Evolutionary conservation across 2,888 invertebrate species (phyloP).

Genomic region (Megamerina dolium): DNA sequence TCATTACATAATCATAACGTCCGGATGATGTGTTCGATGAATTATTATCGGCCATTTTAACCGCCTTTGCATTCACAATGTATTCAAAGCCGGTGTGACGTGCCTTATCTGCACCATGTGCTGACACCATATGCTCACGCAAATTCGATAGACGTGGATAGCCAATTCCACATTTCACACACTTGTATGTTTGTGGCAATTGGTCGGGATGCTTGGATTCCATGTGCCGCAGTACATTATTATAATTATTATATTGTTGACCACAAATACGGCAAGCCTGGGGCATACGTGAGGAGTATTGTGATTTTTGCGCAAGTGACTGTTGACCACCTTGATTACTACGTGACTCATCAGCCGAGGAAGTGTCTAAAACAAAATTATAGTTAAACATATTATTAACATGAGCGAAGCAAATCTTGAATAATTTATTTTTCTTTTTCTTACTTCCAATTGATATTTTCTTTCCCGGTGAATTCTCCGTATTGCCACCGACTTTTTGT

Average conservation of each 20-base stretch:
- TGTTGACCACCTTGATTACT: slow-evolving; percentile 19
- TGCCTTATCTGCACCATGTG: slow-evolving; percentile 43
- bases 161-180: slow-evolving; percentile 44
- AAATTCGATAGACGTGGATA: slow-evolving; percentile 48
- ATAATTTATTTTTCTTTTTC: background rate
- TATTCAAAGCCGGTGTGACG: slow-evolving; percentile 44
- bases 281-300: slow-evolving; percentile 45
- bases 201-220: slow-evolving; percentile 50
- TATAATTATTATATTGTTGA: slow-evolving; percentile 49
- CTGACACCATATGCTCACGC: slow-evolving; percentile 47
- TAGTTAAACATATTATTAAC: background rate
- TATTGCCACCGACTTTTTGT: slow-evolving; percentile 6
- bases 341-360: slow-evolving; percentile 38
- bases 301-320: slow-evolving; percentile 32
- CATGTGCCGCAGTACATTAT: slow-evolving; percentile 49
- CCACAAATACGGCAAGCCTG: slow-evolving; percentile 49
- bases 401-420: background rate
- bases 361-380: slow-evolving; percentile 24
- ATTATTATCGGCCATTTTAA: slow-evolving; percentile 27
- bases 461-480: slow-evolving; percentile 34
- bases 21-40: slow-evolving; percentile 39
- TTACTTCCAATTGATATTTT: slow-evolving; percentile 8
- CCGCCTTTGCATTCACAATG: slow-evolving; percentile 45
- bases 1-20: slow-evolving; percentile 48
- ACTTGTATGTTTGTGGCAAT: slow-evolving; percentile 48